Base-by-base conservation (phyloP, 2,113 vertebrate genomes). In the Chaenogobius annularis region DNA sequence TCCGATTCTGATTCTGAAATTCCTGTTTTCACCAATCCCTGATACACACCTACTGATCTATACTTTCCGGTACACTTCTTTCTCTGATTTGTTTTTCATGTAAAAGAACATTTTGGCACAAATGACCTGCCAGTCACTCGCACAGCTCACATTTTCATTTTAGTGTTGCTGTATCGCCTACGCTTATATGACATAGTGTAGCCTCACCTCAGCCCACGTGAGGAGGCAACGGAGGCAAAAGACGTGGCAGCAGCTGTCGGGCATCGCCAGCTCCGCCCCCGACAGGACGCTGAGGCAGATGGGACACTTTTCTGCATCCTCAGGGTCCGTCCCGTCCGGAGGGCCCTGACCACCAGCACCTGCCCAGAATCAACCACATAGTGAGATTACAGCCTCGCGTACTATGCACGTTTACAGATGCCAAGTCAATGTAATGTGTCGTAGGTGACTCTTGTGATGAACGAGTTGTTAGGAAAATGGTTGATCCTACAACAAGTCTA, bases 191-290 rank as follows among this genome's bases (percentile, higher is more conserved):
- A 15, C 10, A 43, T 4, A 1, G 46, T 7, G n/a, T 61, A 81
- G 22, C 23, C 87, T 95, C 91, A 98, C 98, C 95, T 99, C 95
- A 77, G 96, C 96, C 98, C 97, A 98, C 19, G 95, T 96, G 78
- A 99, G 93, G 85, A 99, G 96, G 80, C 97, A 99, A 81, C 92
- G 79, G 72, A 97, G 88, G 88, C 98, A 99, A 91, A 98, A 99
- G 83, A 94, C 87, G 70, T 99, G 97, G 88, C 84, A 94, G 92
- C 98, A 99, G 88, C 90, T 94, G 90, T 98, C 95, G 7, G 96
- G 96, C 89, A 96, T 94, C 72, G 94, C 97, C 61, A 95, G 87
- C 85, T 97, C 96, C 40, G 93, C 90, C 20, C 91, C 92, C 19
- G 89, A 88, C 72, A 95, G 91, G 75, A 91, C 84, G 68, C 93